Base-by-base conservation (phyloP, 1,140 invertebrate species). In the Ladona fulva region DNA sequence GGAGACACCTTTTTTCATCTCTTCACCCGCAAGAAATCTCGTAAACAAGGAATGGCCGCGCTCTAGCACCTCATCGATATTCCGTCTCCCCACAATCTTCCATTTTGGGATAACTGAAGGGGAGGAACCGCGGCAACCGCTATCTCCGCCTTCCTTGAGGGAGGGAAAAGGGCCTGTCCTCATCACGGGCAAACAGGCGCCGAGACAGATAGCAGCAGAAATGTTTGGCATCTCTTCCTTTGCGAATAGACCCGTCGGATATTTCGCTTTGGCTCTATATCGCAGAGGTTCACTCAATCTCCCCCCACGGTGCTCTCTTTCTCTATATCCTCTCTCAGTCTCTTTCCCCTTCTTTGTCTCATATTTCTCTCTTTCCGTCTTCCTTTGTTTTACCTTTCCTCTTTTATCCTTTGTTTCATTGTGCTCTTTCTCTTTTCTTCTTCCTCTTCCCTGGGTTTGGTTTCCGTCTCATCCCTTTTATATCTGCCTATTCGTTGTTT, bases 51-150 rank as follows among this genome's bases (percentile, higher is more conserved):
- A 22, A 66, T 19, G 44, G 44, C 44, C 19, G 44, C 19, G 44
- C 44, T 52, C 44, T 19, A 66, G 52, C 52, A 66, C 52, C 52
- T 66, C 52, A 66, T 66, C 52, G 52, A 66, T 66, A 66, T 66
- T 3, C 52, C 52, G 52, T 22, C 52, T 66, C 52, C 52, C 52
- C 52, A 66, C 52, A 3, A 5, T 19, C 52, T 22, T 37, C 29
- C 29, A 37, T 37, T 37, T 37, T 37, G 29, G 29, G 29, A 37
- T 37, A 37, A 37, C 29, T 8, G 29, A 5, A 8, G 29, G 29
- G 29, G 29, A 5, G 29, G 29, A 37, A 5, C 29, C 29, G 29
- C 8, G 8, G 3, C 29, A 8, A 5, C 29, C n/a, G n/a, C n/a
- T n/a, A n/a, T n/a, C n/a, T n/a, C 29, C 29, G 1, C 29, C 29